Evolutionary conservation across 2,113 vertebrate genomes (phyloP).

Genomic region (Neogobius melanostomus): DNA sequence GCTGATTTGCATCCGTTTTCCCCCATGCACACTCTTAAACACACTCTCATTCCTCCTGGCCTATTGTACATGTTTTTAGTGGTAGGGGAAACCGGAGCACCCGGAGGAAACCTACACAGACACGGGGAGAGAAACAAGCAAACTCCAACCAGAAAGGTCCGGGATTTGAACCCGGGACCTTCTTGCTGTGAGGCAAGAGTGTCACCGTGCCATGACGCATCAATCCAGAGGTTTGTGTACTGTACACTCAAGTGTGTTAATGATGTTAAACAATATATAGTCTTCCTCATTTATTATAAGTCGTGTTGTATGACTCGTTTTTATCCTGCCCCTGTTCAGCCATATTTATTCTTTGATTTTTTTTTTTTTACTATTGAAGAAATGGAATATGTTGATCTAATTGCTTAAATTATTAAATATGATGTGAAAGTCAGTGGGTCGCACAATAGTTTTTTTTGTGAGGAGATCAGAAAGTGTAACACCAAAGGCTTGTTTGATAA

Average conservation of each 20-base stretch:
- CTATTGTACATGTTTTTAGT: too few relatives aligned
- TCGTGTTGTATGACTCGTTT: too few relatives aligned
- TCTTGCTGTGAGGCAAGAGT: neutral
- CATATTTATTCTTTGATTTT: neutral
- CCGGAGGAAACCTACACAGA: too few relatives aligned
- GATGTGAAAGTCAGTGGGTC: constrained; percentile 7
- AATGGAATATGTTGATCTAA: constrained; percentile 28
- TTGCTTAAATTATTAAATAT: constrained; percentile 2
- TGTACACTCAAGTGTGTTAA: constrained; percentile 29
- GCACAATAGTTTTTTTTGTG: constrained; percentile 8
- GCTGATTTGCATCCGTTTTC: too few relatives aligned
- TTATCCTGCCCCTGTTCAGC: too few relatives aligned
- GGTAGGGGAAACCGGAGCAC: too few relatives aligned
- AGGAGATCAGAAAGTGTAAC: constrained; percentile 35
- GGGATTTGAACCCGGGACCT: neutral
- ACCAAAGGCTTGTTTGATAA: constrained; percentile 27
- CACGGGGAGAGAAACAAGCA: too few relatives aligned
- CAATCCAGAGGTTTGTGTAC: constrained; percentile 1
- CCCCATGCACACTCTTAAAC: too few relatives aligned
- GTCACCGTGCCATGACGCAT: neutral
- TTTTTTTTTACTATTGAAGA: constrained; percentile 9
- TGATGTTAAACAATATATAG: constrained; percentile 23
- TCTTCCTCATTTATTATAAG: constrained; percentile 35
- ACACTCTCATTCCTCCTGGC: too few relatives aligned
- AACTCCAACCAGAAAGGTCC: too few relatives aligned